A percentile compares a stretch with the other conserved stretches of the same genome.
Conservation (phyloP, 2,797 vertebrate genomes). For the Helostoma temminkii region DNA sequence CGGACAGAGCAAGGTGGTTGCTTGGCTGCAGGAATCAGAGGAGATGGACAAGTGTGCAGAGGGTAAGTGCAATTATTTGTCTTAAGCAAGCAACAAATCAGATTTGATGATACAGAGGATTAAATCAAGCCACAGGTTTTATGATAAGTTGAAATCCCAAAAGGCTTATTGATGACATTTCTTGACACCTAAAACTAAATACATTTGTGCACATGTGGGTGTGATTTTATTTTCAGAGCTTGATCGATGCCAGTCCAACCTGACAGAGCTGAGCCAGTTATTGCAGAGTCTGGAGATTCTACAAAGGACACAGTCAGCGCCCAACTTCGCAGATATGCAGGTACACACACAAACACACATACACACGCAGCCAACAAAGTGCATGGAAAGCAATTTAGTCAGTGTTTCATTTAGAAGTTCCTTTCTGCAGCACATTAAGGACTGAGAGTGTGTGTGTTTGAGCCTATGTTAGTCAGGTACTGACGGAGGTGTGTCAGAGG, state of each 20-base stretch:
- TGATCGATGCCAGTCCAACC: constrained; percentile 95
- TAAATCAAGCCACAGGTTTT: constrained; percentile 27
- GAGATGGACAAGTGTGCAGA: constrained; percentile 99
- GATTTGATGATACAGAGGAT: constrained; percentile 44
- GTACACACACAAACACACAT: constrained; percentile 75
- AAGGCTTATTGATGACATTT: constrained; percentile 34
- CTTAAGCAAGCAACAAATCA: constrained; percentile 28
- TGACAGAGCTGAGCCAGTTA: constrained; percentile 95
- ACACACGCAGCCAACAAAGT: background rate
- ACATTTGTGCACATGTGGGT: constrained; percentile 26
- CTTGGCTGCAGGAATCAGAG: constrained; percentile 98
- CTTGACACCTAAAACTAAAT: constrained; percentile 24
- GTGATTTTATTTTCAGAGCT: constrained; percentile 87
- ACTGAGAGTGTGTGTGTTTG: background rate
- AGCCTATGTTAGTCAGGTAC: background rate
- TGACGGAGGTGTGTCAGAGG: constrained; percentile 26
- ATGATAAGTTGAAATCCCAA: constrained; percentile 15
- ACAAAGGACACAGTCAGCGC: constrained; percentile 97
- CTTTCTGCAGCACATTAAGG: constrained; percentile 7
- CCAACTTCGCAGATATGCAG: constrained; percentile 99
- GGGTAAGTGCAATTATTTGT: constrained; percentile 83
- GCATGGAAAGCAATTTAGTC: background rate
- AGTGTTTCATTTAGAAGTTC: constrained; percentile 12
- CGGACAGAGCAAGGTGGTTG: constrained; percentile 96
- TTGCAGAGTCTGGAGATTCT: constrained; percentile 98